These are phyloP conservation scores for Carterocephalus palaemon DNA, from an alignment of 2,888 invertebrate genomes.

Conservation along the genomic window DNA sequence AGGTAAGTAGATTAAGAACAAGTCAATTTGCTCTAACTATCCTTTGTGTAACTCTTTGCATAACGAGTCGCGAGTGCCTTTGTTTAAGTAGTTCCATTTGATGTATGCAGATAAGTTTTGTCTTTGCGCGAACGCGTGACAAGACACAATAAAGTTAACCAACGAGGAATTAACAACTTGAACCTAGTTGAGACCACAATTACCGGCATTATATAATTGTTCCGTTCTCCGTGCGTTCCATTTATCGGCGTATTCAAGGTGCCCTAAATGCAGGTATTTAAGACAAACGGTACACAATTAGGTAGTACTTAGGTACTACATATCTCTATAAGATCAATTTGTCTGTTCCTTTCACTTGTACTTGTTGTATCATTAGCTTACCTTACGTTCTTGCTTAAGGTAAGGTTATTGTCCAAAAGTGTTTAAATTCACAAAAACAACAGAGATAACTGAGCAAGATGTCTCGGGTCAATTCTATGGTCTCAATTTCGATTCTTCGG, in stretches of 20 bases:
- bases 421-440: too few species aligned
- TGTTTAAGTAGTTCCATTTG: constrained; percentile 17
- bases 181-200: constrained; percentile 24
- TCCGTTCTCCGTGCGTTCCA: constrained; percentile 22
- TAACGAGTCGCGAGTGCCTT: constrained; percentile 22
- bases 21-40: constrained; percentile 17
- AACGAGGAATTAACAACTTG: constrained; percentile 25
- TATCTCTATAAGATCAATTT: constrained; percentile 13
- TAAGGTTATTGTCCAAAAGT: too few species aligned
- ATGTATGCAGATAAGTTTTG: constrained; percentile 26
- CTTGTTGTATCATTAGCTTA: too few species aligned
- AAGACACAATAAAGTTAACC: constrained; percentile 26
- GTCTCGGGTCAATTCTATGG: too few species aligned
- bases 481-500: too few species aligned
- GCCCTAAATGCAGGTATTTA: constrained; percentile 21
- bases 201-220: constrained; percentile 23
- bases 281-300: constrained; percentile 15
- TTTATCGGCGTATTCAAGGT: constrained; percentile 23
- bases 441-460: too few species aligned
- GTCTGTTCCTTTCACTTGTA: constrained; percentile 18
- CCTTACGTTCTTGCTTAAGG: too few species aligned
- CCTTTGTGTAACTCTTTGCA: constrained; percentile 17
- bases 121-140: constrained; percentile 23
- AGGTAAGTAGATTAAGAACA: constrained; percentile 3
- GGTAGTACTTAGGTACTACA: too few species aligned